These are phyloP conservation scores for Scatophagus argus DNA, from an alignment of 2,113 vertebrate genomes.

Conservation along the genomic window DNA sequence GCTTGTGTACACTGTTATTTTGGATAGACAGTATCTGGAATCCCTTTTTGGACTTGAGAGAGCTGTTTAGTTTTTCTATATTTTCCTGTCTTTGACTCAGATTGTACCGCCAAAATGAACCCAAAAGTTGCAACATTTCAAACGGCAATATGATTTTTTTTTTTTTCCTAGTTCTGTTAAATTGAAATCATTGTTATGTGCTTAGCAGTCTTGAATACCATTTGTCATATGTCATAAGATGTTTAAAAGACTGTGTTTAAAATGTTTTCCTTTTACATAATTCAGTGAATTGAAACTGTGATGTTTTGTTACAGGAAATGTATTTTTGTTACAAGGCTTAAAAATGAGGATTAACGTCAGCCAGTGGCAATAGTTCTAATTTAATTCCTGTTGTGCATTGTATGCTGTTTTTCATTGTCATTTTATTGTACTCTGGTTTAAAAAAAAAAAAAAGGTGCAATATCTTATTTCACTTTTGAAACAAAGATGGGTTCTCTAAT, in stretches of 20 bases:
- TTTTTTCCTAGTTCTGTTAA: slow-evolving; percentile 92
- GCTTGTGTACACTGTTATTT: slow-evolving; percentile 90
- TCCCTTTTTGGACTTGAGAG: slow-evolving; percentile 84
- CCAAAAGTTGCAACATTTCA: slow-evolving; percentile 93
- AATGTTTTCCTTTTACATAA: slow-evolving; percentile 83
- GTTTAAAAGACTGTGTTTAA: slow-evolving; percentile 84
- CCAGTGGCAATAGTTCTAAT: slow-evolving; percentile 83
- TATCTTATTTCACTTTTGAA: slow-evolving; percentile 89
- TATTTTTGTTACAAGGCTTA: slow-evolving; percentile 83
- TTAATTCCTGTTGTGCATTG: slow-evolving; percentile 87
- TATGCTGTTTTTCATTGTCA: slow-evolving; percentile 86
- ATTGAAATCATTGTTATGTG: slow-evolving; percentile 87
- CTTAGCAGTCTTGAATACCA: slow-evolving; percentile 97
- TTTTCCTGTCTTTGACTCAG: slow-evolving; percentile 84
- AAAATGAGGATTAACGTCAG: slow-evolving; percentile 75
- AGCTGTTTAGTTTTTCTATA: slow-evolving; percentile 79
- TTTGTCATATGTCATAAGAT: slow-evolving; percentile 81
- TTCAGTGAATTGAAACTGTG: slow-evolving; percentile 88
- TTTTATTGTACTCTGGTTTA: slow-evolving; percentile 88
- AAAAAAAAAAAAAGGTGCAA: slow-evolving; percentile 84
- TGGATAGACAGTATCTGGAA: slow-evolving; percentile 86
- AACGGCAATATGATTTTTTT: slow-evolving; percentile 88
- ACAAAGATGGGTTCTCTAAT: slow-evolving; percentile 87
- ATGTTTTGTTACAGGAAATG: slow-evolving; percentile 87
- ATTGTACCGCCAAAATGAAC: slow-evolving; percentile 86